These are phyloP conservation scores for Nebria ingens DNA, from an alignment of 1,140 invertebrate species.

Conservation along the genomic window DNA sequence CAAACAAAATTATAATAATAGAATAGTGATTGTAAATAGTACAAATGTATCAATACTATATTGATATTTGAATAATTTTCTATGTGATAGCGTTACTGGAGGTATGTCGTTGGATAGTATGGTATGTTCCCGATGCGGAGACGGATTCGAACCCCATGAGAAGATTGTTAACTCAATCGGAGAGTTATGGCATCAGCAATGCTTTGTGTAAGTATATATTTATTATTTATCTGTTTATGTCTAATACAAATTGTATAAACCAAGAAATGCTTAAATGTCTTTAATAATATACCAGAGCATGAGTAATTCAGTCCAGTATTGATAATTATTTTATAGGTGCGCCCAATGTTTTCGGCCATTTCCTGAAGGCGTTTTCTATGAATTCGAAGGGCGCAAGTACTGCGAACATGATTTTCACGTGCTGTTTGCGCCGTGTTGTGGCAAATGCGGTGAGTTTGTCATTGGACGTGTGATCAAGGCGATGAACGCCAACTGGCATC, in stretches of 20 bases:
- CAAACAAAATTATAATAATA: too few relatives aligned
- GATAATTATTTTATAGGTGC: slow-evolving; percentile 56
- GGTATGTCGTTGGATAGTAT: slow-evolving; percentile 79
- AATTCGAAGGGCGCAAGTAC: slow-evolving; percentile 98
- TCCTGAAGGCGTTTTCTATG: slow-evolving; percentile 96
- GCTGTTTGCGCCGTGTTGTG: slow-evolving; percentile 95
- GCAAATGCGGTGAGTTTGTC: slow-evolving; percentile 93
- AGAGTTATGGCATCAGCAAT: slow-evolving; percentile 96
- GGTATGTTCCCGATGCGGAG: slow-evolving; percentile 87
- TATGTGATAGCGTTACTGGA: slow-evolving; percentile 55
- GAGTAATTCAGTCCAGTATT: too few relatives aligned
- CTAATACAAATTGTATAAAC: too few relatives aligned
- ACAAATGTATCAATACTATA: too few relatives aligned
- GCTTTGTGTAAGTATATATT: slow-evolving; percentile 85
- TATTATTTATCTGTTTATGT: slow-evolving; percentile 12
- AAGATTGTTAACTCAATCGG: slow-evolving; percentile 99
- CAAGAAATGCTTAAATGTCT: too few relatives aligned
- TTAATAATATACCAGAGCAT: too few relatives aligned
- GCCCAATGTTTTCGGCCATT: slow-evolving; percentile 98
- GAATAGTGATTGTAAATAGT: too few relatives aligned
- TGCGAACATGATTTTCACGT: slow-evolving; percentile 99
- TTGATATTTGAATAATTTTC: too few relatives aligned
- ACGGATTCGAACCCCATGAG: slow-evolving; percentile 89
- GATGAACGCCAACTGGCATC: slow-evolving; percentile 98
- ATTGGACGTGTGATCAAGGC: slow-evolving; percentile 98